Percentiles rank a stretch among this genome's conserved stretches.
phyloP scores from a whole-genome alignment of 1,140 invertebrate genomes.

The Drosophila nasuta region DNA sequence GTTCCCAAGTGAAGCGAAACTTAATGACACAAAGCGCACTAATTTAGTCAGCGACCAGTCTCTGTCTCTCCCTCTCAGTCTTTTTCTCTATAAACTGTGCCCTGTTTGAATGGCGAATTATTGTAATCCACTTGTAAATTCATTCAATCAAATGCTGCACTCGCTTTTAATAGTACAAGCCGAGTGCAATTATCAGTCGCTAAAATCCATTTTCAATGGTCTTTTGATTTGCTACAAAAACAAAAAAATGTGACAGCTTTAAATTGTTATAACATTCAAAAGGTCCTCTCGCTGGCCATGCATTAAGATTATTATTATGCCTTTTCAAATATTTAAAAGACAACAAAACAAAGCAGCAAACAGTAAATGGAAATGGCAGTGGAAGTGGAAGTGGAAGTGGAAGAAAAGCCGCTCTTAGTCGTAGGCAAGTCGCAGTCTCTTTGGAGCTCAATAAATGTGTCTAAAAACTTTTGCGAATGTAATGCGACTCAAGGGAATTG shows the following conservation, averaged over 20 bases:
- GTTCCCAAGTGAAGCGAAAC: slow-evolving; percentile 70
- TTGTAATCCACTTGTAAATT: slow-evolving; percentile 74
- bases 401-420: slow-evolving; percentile 35
- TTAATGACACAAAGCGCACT: slow-evolving; percentile 81
- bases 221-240: neutral
- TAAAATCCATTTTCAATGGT: neutral
- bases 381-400: neutral
- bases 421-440: slow-evolving; percentile 28
- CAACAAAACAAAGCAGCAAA: slow-evolving; percentile 33
- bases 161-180: slow-evolving; percentile 27
- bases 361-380: neutral
- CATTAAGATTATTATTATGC: slow-evolving; percentile 66
- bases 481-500: slow-evolving; percentile 72
- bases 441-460: slow-evolving; percentile 52
- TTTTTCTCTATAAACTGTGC: slow-evolving; percentile 4
- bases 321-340: slow-evolving; percentile 67
- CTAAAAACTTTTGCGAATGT: slow-evolving; percentile 64
- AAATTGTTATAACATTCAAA: slow-evolving; percentile 40
- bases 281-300: slow-evolving; percentile 37
- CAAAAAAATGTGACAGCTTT: neutral
- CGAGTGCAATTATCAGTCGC: slow-evolving; percentile 58
- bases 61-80: neutral
- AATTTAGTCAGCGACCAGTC: slow-evolving; percentile 49
- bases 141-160: slow-evolving; percentile 51
- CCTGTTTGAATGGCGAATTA: slow-evolving; percentile 55